Base-by-base conservation (phyloP, 2,113 vertebrate genomes). In the Pangasianodon gigas region DNA sequence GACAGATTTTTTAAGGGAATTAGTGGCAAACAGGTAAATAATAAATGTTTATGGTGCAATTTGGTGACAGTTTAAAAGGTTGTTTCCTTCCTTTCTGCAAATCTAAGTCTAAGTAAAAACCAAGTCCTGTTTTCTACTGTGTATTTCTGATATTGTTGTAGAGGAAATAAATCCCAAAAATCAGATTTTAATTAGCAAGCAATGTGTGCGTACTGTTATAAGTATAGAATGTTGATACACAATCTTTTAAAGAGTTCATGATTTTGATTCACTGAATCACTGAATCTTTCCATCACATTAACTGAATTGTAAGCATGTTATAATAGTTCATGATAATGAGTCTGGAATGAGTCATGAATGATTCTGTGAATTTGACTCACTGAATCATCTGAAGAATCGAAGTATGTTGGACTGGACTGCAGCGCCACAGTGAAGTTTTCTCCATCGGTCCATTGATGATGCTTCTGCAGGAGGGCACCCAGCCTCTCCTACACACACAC, bases 391-490 rank as follows among this genome's bases (percentile, higher is more conserved):
- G 77, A 74, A 4, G 87, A 71, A 6, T 93, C 90, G 3, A 85
- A 32, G 89, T 95, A 85, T 3, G 94, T 56, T 11, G 95, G 95
- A 26, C 54, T 69, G 19, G 97, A 95, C 85, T 98, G 97, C 41
- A 96, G 88, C 7, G 96, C 93, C 32, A 94, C 95, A 0, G 95
- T 88, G 8, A 98, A 98, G 92, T 98, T 97, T 21, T 95, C 93
- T 0, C 83, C 91, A 21, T 89, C 81, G 0, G 88, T 92, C 0
- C 96, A 96, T 89, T 93, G 95, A 32, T 88, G 77, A 0, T 89
- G 90, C 79, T 65, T 93, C 90, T 95, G 83, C 67, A 98, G 67
- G 26, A 92, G 83, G 2, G 21, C 75, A 75, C 90, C 80, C 3
- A 96, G 71, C 54, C 93, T 93, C 60, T 95, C 93, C 95, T 96